Conservation (phyloP, 2,797 vertebrate genomes). For the Hipposideros larvatus region DNA sequence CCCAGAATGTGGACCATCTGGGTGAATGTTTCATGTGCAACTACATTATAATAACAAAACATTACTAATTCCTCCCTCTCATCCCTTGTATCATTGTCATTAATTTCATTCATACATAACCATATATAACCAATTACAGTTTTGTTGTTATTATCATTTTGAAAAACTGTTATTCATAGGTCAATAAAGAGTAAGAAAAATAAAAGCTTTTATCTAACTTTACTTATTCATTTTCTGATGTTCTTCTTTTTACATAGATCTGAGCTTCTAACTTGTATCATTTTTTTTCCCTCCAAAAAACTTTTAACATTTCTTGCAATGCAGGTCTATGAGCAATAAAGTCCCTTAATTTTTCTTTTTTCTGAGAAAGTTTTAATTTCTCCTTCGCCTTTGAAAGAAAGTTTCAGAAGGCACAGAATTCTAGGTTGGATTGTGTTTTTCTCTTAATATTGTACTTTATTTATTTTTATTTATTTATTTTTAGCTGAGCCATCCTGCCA, state of each 20-base stretch:
- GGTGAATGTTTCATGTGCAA: not conserved
- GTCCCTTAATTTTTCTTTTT: not conserved
- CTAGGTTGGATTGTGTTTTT: not conserved
- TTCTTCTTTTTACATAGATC: not conserved
- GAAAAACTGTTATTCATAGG: not conserved
- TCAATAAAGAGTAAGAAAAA: not conserved
- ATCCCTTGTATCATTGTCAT: no score
- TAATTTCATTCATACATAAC: not conserved
- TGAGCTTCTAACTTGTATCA: not conserved
- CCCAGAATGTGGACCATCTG: not conserved
- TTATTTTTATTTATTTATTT: no score
- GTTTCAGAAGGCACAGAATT: not conserved
- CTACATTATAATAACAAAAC: not conserved
- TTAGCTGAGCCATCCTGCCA: no score
- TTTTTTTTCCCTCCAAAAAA: not conserved
- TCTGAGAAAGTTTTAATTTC: not conserved
- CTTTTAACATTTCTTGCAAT: not conserved
- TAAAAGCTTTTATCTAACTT: not conserved
- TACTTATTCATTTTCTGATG: not conserved
- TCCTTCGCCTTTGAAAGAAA: not conserved
- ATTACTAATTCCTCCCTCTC: not conserved
- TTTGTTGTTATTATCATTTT: not conserved
- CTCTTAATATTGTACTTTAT: no score
- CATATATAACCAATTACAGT: not conserved
- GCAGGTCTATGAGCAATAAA: not conserved